Percentiles rank a stretch among this genome's conserved stretches.
These are phyloP conservation scores for Cavia aperea DNA, from an alignment of 2,113 vertebrate genomes.

Conservation along the genomic window DNA sequence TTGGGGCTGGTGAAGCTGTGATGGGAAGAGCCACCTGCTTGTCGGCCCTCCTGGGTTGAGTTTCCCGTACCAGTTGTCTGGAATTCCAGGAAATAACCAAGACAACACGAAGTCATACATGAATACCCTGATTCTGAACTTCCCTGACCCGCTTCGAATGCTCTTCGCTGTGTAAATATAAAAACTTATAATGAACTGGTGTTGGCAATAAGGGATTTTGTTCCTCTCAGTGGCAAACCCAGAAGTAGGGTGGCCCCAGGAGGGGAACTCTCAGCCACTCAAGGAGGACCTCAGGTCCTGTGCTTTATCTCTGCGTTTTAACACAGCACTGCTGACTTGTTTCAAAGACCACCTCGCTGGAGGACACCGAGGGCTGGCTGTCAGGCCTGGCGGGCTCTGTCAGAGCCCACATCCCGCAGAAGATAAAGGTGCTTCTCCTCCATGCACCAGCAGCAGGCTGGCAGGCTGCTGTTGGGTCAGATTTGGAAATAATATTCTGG, in stretches of 20 bases:
- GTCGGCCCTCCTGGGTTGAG: too few relatives aligned
- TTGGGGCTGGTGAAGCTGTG: background rate
- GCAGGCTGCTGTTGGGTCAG: too few relatives aligned
- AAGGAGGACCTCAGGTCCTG: too few relatives aligned
- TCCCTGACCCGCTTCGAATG: too few relatives aligned
- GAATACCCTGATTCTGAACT: background rate
- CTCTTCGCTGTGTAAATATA: background rate
- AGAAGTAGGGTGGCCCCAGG: background rate
- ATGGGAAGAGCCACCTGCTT: background rate
- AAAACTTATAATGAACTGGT: background rate
- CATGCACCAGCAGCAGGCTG: background rate
- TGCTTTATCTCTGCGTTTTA: background rate
- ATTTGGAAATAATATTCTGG: background rate
- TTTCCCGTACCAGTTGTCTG: background rate
- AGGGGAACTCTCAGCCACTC: background rate
- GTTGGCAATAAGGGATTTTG: background rate
- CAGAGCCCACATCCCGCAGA: background rate
- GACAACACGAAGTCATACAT: background rate
- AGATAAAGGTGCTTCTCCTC: background rate
- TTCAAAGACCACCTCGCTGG: background rate
- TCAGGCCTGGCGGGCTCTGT: too few relatives aligned
- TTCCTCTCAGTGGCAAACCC: background rate
- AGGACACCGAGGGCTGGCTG: background rate
- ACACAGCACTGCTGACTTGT: background rate
- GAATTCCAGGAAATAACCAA: background rate